phyloP scores from a whole-genome alignment of 2,797 vertebrate genomes.

The Myripristis murdjan region DNA sequence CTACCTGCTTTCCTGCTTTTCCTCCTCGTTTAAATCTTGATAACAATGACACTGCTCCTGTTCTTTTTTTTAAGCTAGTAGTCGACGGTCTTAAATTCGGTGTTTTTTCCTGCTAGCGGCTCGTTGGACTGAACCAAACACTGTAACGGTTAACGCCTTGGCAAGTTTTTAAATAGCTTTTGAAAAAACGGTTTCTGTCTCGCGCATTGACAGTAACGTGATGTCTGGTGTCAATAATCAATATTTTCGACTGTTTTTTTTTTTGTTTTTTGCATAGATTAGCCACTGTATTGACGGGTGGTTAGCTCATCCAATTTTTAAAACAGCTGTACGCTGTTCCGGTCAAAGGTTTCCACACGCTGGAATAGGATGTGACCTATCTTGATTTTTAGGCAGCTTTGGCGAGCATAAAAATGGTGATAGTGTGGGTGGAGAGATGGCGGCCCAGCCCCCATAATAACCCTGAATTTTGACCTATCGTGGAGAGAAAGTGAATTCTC shows the following conservation, averaged over 20 bases:
- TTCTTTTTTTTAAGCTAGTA: background rate
- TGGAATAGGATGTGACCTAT: slow-evolving; percentile 17
- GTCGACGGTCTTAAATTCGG: background rate
- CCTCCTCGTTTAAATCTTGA: background rate
- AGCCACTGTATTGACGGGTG: too few relatives aligned
- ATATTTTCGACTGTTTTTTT: too few relatives aligned
- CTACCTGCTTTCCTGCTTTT: background rate
- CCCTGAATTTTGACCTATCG: slow-evolving; percentile 26
- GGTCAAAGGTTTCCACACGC: background rate
- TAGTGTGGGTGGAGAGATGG: slow-evolving; percentile 65
- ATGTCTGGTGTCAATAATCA: background rate
- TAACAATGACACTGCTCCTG: background rate
- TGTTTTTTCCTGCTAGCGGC: too few relatives aligned
- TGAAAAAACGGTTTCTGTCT: background rate
- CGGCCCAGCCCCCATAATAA: slow-evolving; percentile 35
- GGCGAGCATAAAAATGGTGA: slow-evolving; percentile 50
- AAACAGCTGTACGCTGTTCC: background rate
- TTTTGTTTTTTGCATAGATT: background rate
- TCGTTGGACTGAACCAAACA: too few relatives aligned
- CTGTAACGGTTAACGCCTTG: too few relatives aligned
- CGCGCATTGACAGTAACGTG: background rate
- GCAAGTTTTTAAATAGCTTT: too few relatives aligned
- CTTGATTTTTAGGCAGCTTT: slow-evolving; percentile 48
- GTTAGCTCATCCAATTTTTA: too few relatives aligned
- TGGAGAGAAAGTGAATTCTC: slow-evolving; percentile 18